Evolutionary conservation across 2,888 invertebrate species (phyloP).

Genomic region (Itoplectis maculator): DNA sequence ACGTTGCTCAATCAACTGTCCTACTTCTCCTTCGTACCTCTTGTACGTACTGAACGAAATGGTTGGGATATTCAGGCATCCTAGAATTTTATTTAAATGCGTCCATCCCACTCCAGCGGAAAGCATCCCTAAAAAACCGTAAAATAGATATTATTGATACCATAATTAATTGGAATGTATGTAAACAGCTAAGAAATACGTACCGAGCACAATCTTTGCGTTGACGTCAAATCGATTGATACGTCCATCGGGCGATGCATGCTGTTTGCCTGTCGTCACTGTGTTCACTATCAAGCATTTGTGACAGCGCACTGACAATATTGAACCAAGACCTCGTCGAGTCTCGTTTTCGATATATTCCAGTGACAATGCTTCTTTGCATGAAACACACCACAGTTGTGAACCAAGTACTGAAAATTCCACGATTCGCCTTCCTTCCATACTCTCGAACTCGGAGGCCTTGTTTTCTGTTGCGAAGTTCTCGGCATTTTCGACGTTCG

Average conservation of each 20-base stretch:
- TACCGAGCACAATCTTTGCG: constrained; percentile 22
- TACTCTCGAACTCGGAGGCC: too few relatives aligned
- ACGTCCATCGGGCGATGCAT: neutral
- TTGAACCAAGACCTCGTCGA: constrained; percentile 51
- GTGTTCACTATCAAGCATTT: constrained; percentile 51
- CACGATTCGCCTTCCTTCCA: too few relatives aligned
- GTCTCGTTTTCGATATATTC: constrained; percentile 52
- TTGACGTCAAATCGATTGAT: constrained; percentile 30
- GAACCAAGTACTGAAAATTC: too few relatives aligned
- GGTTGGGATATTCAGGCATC: constrained; percentile 51
- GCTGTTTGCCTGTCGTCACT: constrained; percentile 40
- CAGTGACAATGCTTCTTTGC: constrained; percentile 56
- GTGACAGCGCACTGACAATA: constrained; percentile 52
- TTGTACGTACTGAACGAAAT: constrained; percentile 46
- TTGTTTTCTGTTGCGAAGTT: too few relatives aligned
- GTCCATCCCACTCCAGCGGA: constrained; percentile 46
- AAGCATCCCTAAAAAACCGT: constrained; percentile 36
- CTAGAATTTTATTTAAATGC: constrained; percentile 48
- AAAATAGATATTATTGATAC: too few relatives aligned
- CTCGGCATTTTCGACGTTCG: too few relatives aligned
- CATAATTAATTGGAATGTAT: neutral
- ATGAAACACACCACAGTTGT: constrained; percentile 62
- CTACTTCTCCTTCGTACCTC: constrained; percentile 55
- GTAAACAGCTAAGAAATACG: neutral
- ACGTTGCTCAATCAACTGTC: too few relatives aligned